These are phyloP conservation scores for Henicopernis longicauda DNA, from an alignment of 2,113 vertebrate species.

Conservation along the genomic window DNA sequence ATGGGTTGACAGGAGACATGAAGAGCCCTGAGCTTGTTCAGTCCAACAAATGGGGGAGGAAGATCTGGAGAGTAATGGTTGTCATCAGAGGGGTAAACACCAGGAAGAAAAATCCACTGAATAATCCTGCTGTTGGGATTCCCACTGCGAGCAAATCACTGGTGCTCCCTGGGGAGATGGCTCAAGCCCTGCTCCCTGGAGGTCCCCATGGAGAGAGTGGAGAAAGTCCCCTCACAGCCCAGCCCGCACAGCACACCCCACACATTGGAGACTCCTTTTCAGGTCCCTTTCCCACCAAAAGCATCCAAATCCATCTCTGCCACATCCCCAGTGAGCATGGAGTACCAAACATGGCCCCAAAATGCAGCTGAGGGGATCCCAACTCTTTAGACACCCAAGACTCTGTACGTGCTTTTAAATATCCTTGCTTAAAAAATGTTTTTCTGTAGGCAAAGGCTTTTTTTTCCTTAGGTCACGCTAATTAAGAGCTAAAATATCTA, in stretches of 20 bases:
- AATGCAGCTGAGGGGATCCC: not conserved
- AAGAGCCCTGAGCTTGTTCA: not conserved
- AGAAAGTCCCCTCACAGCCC: not conserved
- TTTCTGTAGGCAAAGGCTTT: not conserved
- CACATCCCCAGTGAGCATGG: not conserved
- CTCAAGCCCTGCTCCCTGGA: accelerated
- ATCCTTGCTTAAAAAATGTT: not conserved
- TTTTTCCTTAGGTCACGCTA: not conserved
- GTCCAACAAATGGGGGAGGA: not conserved
- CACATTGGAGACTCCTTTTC: not conserved
- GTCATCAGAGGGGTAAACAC: not conserved
- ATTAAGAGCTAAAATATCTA: not conserved
- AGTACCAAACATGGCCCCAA: not conserved
- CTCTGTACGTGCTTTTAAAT: not conserved
- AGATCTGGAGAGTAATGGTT: not conserved
- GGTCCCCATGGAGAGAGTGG: not conserved
- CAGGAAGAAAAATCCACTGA: not conserved
- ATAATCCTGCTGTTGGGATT: not conserved
- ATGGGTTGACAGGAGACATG: not conserved
- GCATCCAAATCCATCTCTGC: not conserved
- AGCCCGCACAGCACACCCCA: not conserved
- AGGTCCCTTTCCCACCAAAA: not conserved
- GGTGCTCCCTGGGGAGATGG: not conserved
- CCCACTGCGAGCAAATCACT: accelerated
- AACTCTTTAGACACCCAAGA: not conserved